These are phyloP conservation scores for Pollenia griseotomentosa DNA, from an alignment of 2,888 invertebrate species.

Conservation along the genomic window DNA sequence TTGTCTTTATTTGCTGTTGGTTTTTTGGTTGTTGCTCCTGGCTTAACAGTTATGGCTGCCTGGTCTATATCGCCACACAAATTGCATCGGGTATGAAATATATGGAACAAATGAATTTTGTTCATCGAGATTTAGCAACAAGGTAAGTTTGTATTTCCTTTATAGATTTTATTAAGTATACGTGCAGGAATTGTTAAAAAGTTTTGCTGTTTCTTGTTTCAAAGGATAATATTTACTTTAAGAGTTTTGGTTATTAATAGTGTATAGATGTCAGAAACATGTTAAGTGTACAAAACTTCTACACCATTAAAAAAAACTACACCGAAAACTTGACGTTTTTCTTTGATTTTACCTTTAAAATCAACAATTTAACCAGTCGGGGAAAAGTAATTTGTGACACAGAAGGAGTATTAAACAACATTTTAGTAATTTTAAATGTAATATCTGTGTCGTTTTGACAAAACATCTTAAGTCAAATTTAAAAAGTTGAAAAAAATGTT, in stretches of 20 bases:
- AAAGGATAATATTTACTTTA: background rate
- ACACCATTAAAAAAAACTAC: too few relatives aligned
- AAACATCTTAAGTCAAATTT: too few relatives aligned
- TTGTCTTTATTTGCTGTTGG: background rate
- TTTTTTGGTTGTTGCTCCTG: background rate
- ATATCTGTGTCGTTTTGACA: too few relatives aligned
- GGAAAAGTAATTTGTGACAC: too few relatives aligned
- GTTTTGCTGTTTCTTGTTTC: conserved; percentile 32
- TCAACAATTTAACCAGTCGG: too few relatives aligned
- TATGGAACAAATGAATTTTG: conserved; percentile 92
- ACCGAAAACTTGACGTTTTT: too few relatives aligned
- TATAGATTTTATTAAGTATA: background rate
- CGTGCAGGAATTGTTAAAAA: background rate
- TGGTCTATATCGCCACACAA: conserved; percentile 94
- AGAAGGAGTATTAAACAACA: too few relatives aligned
- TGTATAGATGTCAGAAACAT: background rate
- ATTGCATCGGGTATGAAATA: conserved; percentile 96
- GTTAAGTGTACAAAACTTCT: too few relatives aligned
- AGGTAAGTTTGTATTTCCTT: conserved; percentile 85
- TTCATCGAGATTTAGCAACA: conserved; percentile 94
- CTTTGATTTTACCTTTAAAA: too few relatives aligned
- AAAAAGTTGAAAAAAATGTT: too few relatives aligned
- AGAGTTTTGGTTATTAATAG: background rate
- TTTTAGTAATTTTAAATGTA: too few relatives aligned
- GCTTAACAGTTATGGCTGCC: conserved; percentile 89